Evolutionary conservation across 1,140 invertebrate species (phyloP), one percentile per base, ranked within the genome.

Genomic region (Caenorhabditis tropicalis): DNA sequence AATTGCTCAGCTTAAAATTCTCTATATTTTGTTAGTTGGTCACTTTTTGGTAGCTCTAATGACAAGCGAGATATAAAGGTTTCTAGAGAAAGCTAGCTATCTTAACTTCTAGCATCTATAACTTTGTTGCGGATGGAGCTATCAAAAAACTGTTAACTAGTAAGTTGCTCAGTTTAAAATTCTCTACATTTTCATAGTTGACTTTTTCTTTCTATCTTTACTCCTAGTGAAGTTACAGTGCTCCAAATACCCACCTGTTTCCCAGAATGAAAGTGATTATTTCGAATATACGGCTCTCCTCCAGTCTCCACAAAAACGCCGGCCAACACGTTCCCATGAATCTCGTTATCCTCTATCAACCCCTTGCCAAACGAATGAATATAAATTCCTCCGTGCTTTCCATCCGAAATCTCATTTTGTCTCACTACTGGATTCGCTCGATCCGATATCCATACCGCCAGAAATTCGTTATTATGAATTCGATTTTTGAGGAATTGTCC

Each of bases 181-280:
- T n/a, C n/a, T n/a, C n/a, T n/a, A n/a, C n/a, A n/a, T n/a, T n/a
- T n/a, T n/a, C n/a, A n/a, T n/a, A n/a, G n/a, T 51, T n/a, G 49
- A 19, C 4, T 12, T 19, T 51, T 43, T 43, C 39, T 43, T 43
- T 12, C 39, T 43, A 43, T 43, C 39, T 12, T 43, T 43, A 43
- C 5, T 6, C 39, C 39, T 6, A n/a, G n/a, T n/a, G n/a, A n/a
- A n/a, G n/a, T n/a, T n/a, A n/a, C n/a, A n/a, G n/a, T n/a, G n/a
- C n/a, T 43, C 39, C 5, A 43, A 43, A 12, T 6, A 21, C 65
- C 24, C 19, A 74, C 65, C 65, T 74, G 65, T 46, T 74, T 74
- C 36, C 65, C 65, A 1, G 65, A 43, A 74, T 74, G 65, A 43
- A 74, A 15, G 43, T 74, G 65, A 43, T 74, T 74, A 74, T 74